Evolutionary conservation across 2,113 vertebrate genomes (phyloP).

Genomic region (Ochotona princeps): DNA sequence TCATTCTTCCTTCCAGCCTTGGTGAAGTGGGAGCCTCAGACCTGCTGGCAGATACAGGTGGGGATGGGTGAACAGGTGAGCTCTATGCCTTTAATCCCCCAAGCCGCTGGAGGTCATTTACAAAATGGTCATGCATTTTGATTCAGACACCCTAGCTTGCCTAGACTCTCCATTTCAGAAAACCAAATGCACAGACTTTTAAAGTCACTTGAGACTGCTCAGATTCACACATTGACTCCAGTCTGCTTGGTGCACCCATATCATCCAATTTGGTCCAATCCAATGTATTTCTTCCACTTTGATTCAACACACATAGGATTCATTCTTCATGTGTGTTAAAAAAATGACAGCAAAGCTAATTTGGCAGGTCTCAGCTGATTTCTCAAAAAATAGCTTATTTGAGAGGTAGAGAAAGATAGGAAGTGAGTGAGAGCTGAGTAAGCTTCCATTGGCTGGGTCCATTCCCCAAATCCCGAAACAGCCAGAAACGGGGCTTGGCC

Average conservation of each 20-base stretch:
- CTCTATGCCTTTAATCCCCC: no score
- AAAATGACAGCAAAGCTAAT: no score
- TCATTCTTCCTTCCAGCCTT: neutral
- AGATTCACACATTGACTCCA: neutral
- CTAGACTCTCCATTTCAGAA: neutral
- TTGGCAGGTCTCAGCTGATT: no score
- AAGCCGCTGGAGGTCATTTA: neutral
- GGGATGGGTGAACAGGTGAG: neutral
- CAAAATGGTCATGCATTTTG: neutral
- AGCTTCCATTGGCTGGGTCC: no score
- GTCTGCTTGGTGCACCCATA: neutral
- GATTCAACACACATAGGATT: neutral
- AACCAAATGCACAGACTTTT: neutral
- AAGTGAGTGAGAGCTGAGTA: no score
- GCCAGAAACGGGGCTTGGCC: no score
- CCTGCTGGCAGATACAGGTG: neutral
- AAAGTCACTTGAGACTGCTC: neutral
- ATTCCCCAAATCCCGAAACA: no score
- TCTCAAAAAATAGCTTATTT: no score
- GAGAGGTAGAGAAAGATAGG: no score
- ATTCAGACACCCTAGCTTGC: neutral
- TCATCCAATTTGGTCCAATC: neutral
- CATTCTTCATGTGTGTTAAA: neutral
- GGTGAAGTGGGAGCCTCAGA: neutral
- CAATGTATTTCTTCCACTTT: neutral